These are phyloP conservation scores for Drosophila lacertosa DNA, from an alignment of 1,140 invertebrate genomes.

Conservation along the genomic window DNA sequence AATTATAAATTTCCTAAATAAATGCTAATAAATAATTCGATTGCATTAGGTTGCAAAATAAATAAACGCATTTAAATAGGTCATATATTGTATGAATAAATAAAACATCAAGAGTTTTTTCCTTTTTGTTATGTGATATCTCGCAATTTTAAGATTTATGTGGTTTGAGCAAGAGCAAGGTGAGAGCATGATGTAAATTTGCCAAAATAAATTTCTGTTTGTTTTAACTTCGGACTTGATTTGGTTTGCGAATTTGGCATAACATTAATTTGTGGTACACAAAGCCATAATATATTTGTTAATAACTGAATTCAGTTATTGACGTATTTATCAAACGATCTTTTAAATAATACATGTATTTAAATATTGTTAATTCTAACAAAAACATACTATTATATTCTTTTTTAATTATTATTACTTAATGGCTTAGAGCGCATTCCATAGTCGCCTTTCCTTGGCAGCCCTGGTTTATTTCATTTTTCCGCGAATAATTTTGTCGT, in stretches of 20 bases:
- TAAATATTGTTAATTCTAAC: no score
- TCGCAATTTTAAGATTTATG: no score
- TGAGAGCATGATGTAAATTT: background rate
- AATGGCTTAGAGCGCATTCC: constrained; percentile 20
- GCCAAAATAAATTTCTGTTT: no score
- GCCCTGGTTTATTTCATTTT: constrained; percentile 2
- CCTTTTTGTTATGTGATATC: background rate
- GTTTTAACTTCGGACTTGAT: no score
- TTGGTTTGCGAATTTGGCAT: background rate
- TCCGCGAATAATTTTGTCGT: constrained; percentile 49
- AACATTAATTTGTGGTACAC: background rate
- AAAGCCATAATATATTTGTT: background rate
- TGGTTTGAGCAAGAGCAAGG: no score
- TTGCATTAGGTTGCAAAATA: no score
- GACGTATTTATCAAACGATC: background rate
- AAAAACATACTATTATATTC: no score
- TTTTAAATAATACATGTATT: no score
- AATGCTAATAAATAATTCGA: no score
- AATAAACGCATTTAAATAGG: no score
- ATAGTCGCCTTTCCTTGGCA: constrained; percentile 7
- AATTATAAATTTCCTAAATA: no score
- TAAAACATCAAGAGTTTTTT: background rate
- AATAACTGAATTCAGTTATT: background rate
- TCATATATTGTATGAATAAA: background rate
- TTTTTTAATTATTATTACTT: background rate